Percentiles rank a stretch among this genome's conserved stretches.
phyloP scores from a whole-genome alignment of 1,140 invertebrate species.

The Calephelis nemesis region DNA sequence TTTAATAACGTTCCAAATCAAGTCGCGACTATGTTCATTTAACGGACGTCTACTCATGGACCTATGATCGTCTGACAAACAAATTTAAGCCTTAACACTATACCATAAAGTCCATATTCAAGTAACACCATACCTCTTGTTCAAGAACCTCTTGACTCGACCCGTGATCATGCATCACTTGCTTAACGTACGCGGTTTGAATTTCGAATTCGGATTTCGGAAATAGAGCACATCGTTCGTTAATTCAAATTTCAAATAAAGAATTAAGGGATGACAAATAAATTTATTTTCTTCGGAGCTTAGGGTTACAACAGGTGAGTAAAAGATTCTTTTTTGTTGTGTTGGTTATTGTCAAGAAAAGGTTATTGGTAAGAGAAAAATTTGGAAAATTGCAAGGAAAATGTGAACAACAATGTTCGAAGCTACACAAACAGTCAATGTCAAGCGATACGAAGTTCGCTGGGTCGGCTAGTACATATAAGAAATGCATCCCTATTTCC shows the following conservation, averaged over 20 bases:
- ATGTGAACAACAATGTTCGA: too few relatives aligned
- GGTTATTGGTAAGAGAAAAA: too few relatives aligned
- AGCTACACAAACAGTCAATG: too few relatives aligned
- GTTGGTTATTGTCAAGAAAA: too few relatives aligned
- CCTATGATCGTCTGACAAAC: conserved; percentile 26
- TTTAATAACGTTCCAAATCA: conserved; percentile 63
- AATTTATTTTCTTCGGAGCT: too few relatives aligned
- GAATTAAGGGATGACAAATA: background rate
- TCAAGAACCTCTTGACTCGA: conserved; percentile 55
- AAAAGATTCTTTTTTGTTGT: too few relatives aligned
- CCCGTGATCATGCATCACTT: conserved; percentile 76
- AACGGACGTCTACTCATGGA: conserved; percentile 48
- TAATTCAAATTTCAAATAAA: conserved; percentile 25
- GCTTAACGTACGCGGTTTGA: conserved; percentile 48
- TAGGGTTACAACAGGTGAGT: too few relatives aligned
- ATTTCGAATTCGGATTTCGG: conserved; percentile 50
- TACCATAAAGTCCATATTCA: conserved; percentile 33
- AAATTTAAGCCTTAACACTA: conserved; percentile 28
- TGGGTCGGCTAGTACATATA: too few relatives aligned
- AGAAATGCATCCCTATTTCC: too few relatives aligned
- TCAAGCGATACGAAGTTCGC: too few relatives aligned
- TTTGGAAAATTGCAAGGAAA: too few relatives aligned
- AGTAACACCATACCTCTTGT: conserved; percentile 29
- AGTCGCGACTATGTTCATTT: conserved; percentile 71
- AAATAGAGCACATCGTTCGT: conserved; percentile 42